Base-by-base conservation (phyloP, 2,888 invertebrate species). In the Onchidella celtica region DNA sequence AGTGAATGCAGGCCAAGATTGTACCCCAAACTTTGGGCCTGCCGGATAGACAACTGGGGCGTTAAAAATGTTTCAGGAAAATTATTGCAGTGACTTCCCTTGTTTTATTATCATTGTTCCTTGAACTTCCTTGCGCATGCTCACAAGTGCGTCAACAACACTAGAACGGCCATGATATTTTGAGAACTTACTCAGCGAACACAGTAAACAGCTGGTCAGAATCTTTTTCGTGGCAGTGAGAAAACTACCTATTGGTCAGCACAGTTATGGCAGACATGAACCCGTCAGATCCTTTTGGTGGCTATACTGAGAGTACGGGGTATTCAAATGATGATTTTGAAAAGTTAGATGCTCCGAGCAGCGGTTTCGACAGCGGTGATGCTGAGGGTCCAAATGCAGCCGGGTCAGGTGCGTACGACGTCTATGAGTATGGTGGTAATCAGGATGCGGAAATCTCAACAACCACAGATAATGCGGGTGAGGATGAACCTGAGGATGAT, bases 381-480 rank as follows among this genome's bases (percentile, higher is more conserved):
- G 65, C 27, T 17, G 72, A 72, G 11, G 36, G 14, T 17, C 27
- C 32, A 14, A 21, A 32, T 4, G 69, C 27, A n/a, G 6, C 34
- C 36, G 55, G 34, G 17, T 57, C 27, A 14, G 34, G 55, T 61
- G 27, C 75, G 34, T 38, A 68, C 59, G 74, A 36, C n/a, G 63
- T 68, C 57, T 72, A 65, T 17, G 78, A 72, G 59, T 70, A 63
- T 27, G 82, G 79, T 61, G 38, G 38, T 57, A 80, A 80, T 36
- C 89, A 90, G 85, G 89, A 90, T 79, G 88, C 87, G 77, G 88
- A 87, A 83, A 82, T 89, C 70, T 87, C 89, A 34, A 88, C 90
- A 27, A 88, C 89, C 36, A 87, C 89, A 70, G 84, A 86, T 83
- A 81, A 79, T 80, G 73, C 86, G 32, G 89, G 86, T 83, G 89